phyloP scores from a whole-genome alignment of 2,113 vertebrate genomes.

The Toxotes chatareus region DNA sequence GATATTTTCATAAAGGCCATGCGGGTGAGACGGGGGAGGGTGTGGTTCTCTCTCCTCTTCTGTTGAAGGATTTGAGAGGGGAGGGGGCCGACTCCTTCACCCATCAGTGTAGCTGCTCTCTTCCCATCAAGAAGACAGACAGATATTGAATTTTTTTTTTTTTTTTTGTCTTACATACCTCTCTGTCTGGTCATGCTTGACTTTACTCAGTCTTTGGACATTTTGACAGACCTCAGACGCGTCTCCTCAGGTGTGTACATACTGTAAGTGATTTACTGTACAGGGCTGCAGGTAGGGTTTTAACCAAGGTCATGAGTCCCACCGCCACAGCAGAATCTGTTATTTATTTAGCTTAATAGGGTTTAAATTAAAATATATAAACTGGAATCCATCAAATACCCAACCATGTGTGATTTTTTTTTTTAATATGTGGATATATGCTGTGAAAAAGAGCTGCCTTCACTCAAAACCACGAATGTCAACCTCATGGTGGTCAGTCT shows the following conservation, averaged over 20 bases:
- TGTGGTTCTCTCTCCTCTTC: constrained; percentile 10
- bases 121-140: constrained; percentile 23
- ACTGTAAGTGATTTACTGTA: not conserved
- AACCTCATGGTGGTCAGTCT: not conserved
- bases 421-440: no score
- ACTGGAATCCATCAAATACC: no score
- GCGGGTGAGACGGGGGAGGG: constrained; percentile 7
- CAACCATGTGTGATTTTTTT: no score
- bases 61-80: constrained; percentile 21
- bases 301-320: no score
- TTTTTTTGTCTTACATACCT: not conserved
- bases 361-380: no score
- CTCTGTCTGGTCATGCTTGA: constrained; percentile 39
- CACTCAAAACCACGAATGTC: not conserved
- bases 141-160: constrained; percentile 34
- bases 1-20: constrained; percentile 47
- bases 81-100: constrained; percentile 6
- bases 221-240: constrained; percentile 32
- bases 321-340: no score
- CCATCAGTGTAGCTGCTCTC: constrained; percentile 17
- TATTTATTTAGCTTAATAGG: no score
- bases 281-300: not conserved
- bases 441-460: no score
- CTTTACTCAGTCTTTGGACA: constrained; percentile 12
- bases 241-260: constrained; percentile 24